Conservation (phyloP, 2,113 vertebrate genomes). For the Elephantulus edwardii region DNA sequence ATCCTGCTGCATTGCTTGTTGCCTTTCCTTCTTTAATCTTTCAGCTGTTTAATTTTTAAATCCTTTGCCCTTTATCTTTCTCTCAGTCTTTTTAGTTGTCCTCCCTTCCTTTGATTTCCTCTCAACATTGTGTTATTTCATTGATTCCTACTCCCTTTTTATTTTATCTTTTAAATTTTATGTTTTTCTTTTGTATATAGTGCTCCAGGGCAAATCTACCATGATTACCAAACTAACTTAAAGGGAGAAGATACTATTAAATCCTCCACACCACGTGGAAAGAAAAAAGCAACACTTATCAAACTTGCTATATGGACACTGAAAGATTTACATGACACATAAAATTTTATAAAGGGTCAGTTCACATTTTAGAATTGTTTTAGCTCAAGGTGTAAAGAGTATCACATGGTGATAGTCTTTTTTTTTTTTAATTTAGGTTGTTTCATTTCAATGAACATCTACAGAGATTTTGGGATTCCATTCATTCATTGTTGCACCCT, state of each 20-base stretch:
- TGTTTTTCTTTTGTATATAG: conserved; percentile 67
- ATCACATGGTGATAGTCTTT: too few relatives aligned
- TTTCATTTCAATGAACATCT: too few relatives aligned
- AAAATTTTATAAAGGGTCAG: too few relatives aligned
- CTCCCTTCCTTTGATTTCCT: conserved; percentile 82
- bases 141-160: conserved; percentile 76
- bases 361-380: too few relatives aligned
- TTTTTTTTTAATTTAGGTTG: too few relatives aligned
- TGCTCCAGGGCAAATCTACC: conserved; percentile 60
- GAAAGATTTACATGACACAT: conserved; percentile 3
- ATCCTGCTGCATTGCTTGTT: conserved; percentile 83
- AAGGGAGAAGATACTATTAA: conserved; percentile 65
- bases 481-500: too few relatives aligned
- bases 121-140: conserved; percentile 81
- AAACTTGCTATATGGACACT: conserved; percentile 5
- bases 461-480: too few relatives aligned
- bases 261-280: conserved; percentile 21
- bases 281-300: background rate
- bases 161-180: conserved; percentile 76
- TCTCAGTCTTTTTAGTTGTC: conserved; percentile 80
- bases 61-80: conserved; percentile 85
- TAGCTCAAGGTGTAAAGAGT: too few relatives aligned
- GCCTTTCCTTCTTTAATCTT: conserved; percentile 85
- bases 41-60: conserved; percentile 86
- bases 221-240: conserved; percentile 62